Evolutionary conservation across 2,797 vertebrate genomes (phyloP), one percentile per base, ranked within the genome.

Genomic region (Enteromius mattozi): DNA sequence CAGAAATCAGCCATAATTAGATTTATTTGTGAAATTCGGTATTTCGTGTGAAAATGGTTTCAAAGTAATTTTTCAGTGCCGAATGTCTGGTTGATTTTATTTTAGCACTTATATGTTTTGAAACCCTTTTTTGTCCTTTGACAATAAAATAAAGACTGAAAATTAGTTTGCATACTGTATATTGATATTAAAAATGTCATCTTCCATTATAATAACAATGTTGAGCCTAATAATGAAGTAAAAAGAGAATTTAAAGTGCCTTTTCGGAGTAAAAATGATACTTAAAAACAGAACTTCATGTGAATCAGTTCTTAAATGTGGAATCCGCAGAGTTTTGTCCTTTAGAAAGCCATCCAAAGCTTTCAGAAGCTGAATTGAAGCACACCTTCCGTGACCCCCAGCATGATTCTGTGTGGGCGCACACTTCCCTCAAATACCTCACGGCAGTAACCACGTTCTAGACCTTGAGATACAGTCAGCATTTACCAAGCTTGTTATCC

Each of bases 381-480:
- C 1, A 1, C n/a, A 27, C 47, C n/a, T 16, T 69, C 33, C 19
- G 0, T 80, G 80, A 72, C 82, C 79, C 49, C 30, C 17, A 42
- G 35, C 49, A n/a, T 21, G 24, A 68, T 75, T 75, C 9, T 74
- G 59, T 51, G 45, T 66, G 61, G 70, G 45, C 5, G 0, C 69
- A n/a, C 9, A 2, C 24, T 79, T 71, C 4, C 33, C 40, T 74
- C 16, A n/a, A 56, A 63, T 7, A 56, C 47, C 40, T 68, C 37
- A 45, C 8, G 14, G 19, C 21, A n/a, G 85, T 82, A 68, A 63
- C 54, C 59, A 27, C 66, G 51, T 81, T 86, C 81, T 45, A 83
- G 86, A 68, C 86, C 69, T 87, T 19, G 68, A 86, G 89, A 85
- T 80, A 80, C 54, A 72, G 68, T 63, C 54, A 70, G 71, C 24